Evolutionary conservation across 2,113 vertebrate species (phyloP).

Genomic region (cattle (Bos taurus)): DNA sequence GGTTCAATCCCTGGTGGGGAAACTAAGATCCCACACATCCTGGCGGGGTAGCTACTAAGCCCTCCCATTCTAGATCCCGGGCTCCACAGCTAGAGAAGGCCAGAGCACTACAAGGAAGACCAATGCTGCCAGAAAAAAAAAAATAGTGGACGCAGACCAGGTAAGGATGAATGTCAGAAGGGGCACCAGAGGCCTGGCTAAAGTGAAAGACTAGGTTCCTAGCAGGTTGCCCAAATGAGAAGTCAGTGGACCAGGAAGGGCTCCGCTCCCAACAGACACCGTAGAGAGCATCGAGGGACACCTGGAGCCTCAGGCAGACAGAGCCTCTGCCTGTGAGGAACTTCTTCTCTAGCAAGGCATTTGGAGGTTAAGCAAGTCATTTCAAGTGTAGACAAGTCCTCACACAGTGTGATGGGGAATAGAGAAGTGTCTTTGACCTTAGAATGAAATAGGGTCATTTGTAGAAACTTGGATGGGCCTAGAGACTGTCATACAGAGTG

Average conservation of each 20-base stretch:
- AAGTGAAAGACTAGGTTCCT: not conserved
- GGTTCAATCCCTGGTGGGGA: not conserved
- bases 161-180: not conserved
- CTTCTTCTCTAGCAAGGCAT: not conserved
- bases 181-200: not conserved
- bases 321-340: too few relatives aligned
- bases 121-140: rapidly evolving
- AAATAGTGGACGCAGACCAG: not conserved
- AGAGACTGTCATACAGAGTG: not conserved
- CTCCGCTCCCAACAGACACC: not conserved
- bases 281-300: not conserved
- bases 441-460: not conserved
- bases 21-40: not conserved
- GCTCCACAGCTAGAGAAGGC: not conserved
- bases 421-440: not conserved
- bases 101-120: not conserved
- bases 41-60: not conserved
- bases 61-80: not conserved
- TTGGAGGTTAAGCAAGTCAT: not conserved
- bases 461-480: not conserved
- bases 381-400: not conserved
- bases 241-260: not conserved
- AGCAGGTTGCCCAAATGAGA: not conserved
- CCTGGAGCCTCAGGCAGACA: not conserved
- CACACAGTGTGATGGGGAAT: not conserved